A percentile compares a stretch with the other conserved stretches of the same genome.
phyloP scores from a whole-genome alignment of 2,888 invertebrate genomes.

The Hirtodrosophila histrioides region DNA sequence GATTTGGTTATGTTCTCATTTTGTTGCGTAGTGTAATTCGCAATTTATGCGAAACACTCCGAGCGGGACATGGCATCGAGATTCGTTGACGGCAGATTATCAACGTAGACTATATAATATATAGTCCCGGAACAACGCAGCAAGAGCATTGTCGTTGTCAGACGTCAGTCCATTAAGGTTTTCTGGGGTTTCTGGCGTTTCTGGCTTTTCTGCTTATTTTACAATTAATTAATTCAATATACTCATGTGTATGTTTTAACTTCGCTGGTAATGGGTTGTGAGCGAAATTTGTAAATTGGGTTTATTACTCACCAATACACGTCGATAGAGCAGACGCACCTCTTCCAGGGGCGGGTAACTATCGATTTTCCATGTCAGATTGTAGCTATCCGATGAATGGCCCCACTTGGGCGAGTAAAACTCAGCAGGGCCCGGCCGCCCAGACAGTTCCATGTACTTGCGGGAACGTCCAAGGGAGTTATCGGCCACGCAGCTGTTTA shows the following conservation, averaged over 20 bases:
- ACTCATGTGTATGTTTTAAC: background rate
- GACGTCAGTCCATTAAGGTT: conserved; percentile 6
- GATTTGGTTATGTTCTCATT: background rate
- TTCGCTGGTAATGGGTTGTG: no score
- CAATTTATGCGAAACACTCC: conserved; percentile 11
- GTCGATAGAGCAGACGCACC: conserved; percentile 88
- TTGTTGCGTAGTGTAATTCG: conserved; percentile 12
- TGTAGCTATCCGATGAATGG: conserved; percentile 87
- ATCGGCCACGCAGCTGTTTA: conserved; percentile 88
- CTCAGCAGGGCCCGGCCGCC: conserved; percentile 89
- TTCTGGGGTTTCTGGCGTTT: background rate
- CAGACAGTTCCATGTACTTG: conserved; percentile 89
- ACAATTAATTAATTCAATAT: conserved; percentile 45
- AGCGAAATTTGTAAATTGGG: no score
- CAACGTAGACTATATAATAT: background rate
- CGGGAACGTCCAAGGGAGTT: conserved; percentile 89
- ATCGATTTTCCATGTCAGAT: conserved; percentile 89
- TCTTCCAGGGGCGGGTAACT: conserved; percentile 90
- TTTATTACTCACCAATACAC: conserved; percentile 86
- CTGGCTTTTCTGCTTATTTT: conserved; percentile 26
- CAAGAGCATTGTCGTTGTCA: background rate
- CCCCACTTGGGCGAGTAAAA: conserved; percentile 89
- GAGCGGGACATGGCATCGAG: conserved; percentile 17
- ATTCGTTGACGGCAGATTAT: conserved; percentile 10
- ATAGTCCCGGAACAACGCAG: no score